A percentile compares a stretch with the other conserved stretches of the same genome.
These are phyloP conservation scores for Circaetus gallicus DNA, from an alignment of 2,113 vertebrate genomes.

Conservation along the genomic window DNA sequence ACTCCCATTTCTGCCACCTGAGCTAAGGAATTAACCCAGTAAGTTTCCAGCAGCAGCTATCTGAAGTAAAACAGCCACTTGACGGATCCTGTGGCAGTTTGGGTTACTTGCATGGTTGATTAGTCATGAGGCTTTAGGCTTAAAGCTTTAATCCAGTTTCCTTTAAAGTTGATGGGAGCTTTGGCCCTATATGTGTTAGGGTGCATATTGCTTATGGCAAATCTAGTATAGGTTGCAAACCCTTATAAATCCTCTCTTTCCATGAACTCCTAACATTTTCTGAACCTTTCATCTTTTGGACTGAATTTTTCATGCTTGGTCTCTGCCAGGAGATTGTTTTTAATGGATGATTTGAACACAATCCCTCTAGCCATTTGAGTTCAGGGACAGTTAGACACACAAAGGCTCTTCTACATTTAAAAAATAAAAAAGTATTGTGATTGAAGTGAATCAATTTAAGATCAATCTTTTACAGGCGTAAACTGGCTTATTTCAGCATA, in stretches of 20 bases:
- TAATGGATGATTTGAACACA: neutral
- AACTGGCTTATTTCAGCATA: neutral
- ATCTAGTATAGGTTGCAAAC: neutral
- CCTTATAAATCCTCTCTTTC: slow-evolving; percentile 1
- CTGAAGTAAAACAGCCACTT: neutral
- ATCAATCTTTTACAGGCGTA: neutral
- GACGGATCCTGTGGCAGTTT: neutral
- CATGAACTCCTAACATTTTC: neutral
- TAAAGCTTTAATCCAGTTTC: neutral
- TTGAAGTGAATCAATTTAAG: neutral
- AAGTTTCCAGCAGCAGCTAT: neutral
- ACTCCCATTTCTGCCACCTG: neutral
- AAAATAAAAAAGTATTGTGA: neutral
- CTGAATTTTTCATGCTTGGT: neutral
- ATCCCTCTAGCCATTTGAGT: neutral
- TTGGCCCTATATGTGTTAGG: neutral
- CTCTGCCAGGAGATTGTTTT: neutral
- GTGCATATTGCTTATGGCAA: neutral
- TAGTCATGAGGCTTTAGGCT: neutral
- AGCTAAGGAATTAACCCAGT: neutral
- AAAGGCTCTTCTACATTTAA: neutral
- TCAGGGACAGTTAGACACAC: neutral
- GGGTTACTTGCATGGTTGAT: neutral
- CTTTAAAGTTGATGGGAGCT: neutral
- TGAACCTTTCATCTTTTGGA: slow-evolving; percentile 5